Conservation (phyloP, 2,888 invertebrate species). For the Sarcophaga variegata region DNA sequence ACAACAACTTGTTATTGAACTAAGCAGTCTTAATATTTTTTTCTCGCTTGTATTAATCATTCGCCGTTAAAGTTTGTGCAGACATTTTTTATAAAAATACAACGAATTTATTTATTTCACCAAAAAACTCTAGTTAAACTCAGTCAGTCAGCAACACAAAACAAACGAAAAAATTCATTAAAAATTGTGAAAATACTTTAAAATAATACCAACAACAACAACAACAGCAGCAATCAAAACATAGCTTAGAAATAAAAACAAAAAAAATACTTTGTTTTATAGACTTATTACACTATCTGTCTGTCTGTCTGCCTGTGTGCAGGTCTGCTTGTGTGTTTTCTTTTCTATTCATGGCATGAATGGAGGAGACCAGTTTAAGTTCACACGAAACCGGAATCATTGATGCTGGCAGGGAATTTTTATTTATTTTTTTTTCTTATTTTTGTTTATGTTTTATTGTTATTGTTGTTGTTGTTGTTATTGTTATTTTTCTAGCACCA, state of each 20-base stretch:
- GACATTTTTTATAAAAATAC: neutral
- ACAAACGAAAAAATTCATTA: conserved; percentile 15
- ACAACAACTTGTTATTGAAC: no score
- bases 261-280: neutral
- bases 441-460: conserved; percentile 9
- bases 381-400: conserved; percentile 76
- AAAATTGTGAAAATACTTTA: neutral
- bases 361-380: conserved; percentile 73
- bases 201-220: neutral
- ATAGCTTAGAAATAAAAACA: neutral
- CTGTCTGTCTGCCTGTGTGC: neutral
- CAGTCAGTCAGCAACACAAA: neutral
- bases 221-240: neutral
- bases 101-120: neutral
- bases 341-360: conserved; percentile 19
- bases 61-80: no score
- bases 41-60: no score
- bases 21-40: no score
- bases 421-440: conserved; percentile 17
- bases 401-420: conserved; percentile 65
- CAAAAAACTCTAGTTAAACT: neutral
- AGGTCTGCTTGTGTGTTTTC: neutral
- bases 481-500: conserved; percentile 53
- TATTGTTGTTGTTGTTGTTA: conserved; percentile 23
- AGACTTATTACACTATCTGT: neutral